Base-by-base conservation (phyloP, 2,888 invertebrate species). In the Lordiphosa fenestrarum region DNA sequence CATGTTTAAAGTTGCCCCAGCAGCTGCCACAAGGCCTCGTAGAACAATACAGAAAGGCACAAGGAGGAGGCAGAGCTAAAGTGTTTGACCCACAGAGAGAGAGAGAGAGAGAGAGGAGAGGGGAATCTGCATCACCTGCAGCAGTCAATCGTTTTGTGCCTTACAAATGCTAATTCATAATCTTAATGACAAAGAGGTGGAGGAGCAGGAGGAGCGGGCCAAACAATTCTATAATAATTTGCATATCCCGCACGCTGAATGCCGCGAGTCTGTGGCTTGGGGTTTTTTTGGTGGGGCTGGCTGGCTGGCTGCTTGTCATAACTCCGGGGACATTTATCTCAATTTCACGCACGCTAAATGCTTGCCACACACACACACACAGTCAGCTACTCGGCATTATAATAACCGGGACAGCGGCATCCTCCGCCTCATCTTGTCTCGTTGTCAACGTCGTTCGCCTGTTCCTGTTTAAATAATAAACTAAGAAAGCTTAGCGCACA, bases 341-440 rank as follows among this genome's bases (percentile, higher is more conserved):
- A 78, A 69, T 80, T 75, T 80, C 64, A 69, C 69, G 73, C 71
- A 75, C 64, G 73, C 73, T 75, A 73, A 77, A 77, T 80, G 69
- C 71, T 63, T 48, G 48, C 52, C 51, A 47, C 55, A 71, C 44
- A 47, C 50, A 47, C 50, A 49, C 52, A 48, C n/a, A 37, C 38
- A 53, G 9, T 39, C 33, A 58, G 70, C 61, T 73, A 62, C 71
- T 70, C 53, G 58, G 70, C 66, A 73, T 73, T 66, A 71, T 73
- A 71, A 71, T 73, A 71, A 62, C 70, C 73, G 54, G 70, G 66
- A 55, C 68, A 53, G 48, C 39, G 41, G 15, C 44, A 41, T 46
- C 46, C 40, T 39, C 50, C 50, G 54, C 15, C 15, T 51, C 47
- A 23, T 66, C 66, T 66, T 57, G 44, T 58, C 50, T 51, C 54